Evolutionary conservation across 2,888 invertebrate genomes (phyloP).

Genomic region (Leucophenga maculata): DNA sequence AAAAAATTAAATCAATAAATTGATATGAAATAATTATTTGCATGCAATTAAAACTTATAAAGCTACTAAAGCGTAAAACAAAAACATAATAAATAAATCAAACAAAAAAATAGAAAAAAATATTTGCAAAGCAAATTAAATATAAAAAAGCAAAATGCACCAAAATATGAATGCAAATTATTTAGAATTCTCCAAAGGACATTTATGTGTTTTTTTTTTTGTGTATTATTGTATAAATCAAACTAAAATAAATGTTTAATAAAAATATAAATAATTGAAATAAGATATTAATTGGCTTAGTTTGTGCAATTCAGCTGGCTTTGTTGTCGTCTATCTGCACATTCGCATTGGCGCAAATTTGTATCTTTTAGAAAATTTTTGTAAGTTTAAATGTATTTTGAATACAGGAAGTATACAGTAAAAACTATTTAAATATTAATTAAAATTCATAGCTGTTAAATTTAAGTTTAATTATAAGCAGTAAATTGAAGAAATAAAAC

Average conservation of each 20-base stretch:
- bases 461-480: not conserved
- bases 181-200: not conserved
- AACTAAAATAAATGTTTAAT: slow-evolving; percentile 4
- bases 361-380: not conserved
- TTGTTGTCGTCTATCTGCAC: too few species aligned
- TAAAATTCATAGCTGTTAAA: not conserved
- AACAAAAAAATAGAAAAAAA: too few species aligned
- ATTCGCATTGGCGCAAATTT: not conserved
- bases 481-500: too few species aligned
- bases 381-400: slow-evolving; percentile 5
- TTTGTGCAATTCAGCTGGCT: too few species aligned
- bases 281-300: too few species aligned
- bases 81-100: not conserved
- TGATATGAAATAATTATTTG: not conserved
- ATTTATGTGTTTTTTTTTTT: not conserved
- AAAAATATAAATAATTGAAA: too few species aligned
- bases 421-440: too few species aligned
- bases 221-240: not conserved
- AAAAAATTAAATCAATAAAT: not conserved
- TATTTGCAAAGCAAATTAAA: too few species aligned
- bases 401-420: slow-evolving; percentile 1
- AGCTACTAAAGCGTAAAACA: not conserved
- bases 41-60: not conserved
- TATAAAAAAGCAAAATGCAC: too few species aligned
- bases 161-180: too few species aligned